These are phyloP conservation scores for Acrocera orbiculus DNA, from an alignment of 2,888 invertebrate genomes.

Conservation along the genomic window DNA sequence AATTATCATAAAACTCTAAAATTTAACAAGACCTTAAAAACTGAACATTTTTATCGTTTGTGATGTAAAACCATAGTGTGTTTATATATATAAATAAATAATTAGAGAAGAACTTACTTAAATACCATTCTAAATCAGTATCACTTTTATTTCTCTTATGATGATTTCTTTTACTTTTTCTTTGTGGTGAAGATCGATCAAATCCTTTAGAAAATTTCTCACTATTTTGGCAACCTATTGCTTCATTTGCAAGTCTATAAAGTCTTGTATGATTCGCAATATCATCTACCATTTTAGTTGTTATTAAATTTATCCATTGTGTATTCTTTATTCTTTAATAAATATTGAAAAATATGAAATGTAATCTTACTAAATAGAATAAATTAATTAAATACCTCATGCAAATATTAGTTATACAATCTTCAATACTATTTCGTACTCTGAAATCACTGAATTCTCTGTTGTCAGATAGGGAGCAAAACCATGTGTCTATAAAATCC, in stretches of 20 bases:
- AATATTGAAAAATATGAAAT: background rate
- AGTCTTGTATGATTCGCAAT: slow-evolving; percentile 13
- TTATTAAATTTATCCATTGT: slow-evolving; percentile 14
- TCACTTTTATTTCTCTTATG: slow-evolving; percentile 58
- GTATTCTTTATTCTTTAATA: slow-evolving; percentile 11
- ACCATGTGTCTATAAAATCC: slow-evolving; percentile 16
- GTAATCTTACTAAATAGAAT: background rate
- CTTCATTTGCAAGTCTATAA: slow-evolving; percentile 13
- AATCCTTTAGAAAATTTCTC: slow-evolving; percentile 17
- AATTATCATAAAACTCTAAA: no score
- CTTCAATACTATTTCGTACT: slow-evolving; percentile 14
- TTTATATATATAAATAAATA: background rate
- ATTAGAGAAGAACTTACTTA: slow-evolving; percentile 26
- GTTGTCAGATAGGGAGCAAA: slow-evolving; percentile 13
- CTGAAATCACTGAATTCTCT: slow-evolving; percentile 15
- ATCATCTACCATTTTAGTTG: slow-evolving; percentile 15
- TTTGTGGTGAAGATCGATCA: slow-evolving; percentile 19
- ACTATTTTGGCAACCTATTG: slow-evolving; percentile 7
- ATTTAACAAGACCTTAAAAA: no score
- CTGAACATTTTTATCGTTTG: no score
- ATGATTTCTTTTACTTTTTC: slow-evolving; percentile 30
- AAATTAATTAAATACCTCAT: slow-evolving; percentile 3
- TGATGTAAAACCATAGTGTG: no score
- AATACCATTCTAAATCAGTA: slow-evolving; percentile 50
- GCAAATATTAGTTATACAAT: slow-evolving; percentile 13